phyloP scores from a whole-genome alignment of 2,888 invertebrate genomes.

The Bellardia pandia region DNA sequence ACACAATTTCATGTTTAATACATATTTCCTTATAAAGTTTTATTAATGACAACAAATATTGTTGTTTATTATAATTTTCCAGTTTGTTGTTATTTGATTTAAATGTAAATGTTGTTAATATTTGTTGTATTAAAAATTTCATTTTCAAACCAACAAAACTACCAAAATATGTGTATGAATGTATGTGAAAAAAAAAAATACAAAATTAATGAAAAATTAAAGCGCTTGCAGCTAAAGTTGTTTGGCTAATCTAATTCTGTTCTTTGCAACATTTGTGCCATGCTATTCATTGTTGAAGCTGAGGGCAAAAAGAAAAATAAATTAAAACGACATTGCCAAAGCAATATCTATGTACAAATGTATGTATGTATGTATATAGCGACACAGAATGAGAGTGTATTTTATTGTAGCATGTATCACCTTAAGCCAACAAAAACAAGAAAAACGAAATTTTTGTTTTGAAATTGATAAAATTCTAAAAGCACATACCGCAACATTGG shows the following conservation, averaged over 20 bases:
- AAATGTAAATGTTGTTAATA: constrained; percentile 64
- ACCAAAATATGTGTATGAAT: background rate
- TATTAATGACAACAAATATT: constrained; percentile 36
- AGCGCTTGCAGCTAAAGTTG: constrained; percentile 58
- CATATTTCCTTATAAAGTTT: background rate
- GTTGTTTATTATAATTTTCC: constrained; percentile 37
- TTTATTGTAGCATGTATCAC: constrained; percentile 39
- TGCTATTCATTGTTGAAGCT: constrained; percentile 39
- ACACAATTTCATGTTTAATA: background rate
- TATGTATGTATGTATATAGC: background rate
- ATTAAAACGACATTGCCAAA: constrained; percentile 63
- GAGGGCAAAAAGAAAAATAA: constrained; percentile 61
- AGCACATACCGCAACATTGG: constrained; percentile 5
- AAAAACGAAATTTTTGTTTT: constrained; percentile 26
- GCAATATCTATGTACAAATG: background rate
- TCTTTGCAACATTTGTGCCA: constrained; percentile 45
- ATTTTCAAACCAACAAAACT: background rate
- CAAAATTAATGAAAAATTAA: constrained; percentile 57
- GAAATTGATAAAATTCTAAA: constrained; percentile 20
- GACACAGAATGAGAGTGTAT: background rate
- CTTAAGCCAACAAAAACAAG: constrained; percentile 36
- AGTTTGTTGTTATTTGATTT: constrained; percentile 59
- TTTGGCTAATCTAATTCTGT: constrained; percentile 68
- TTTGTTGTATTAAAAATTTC: constrained; percentile 23
- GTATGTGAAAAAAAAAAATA: constrained; percentile 12